Base-by-base conservation (phyloP, 2,888 invertebrate genomes). In the Parthenolecanium corni region DNA sequence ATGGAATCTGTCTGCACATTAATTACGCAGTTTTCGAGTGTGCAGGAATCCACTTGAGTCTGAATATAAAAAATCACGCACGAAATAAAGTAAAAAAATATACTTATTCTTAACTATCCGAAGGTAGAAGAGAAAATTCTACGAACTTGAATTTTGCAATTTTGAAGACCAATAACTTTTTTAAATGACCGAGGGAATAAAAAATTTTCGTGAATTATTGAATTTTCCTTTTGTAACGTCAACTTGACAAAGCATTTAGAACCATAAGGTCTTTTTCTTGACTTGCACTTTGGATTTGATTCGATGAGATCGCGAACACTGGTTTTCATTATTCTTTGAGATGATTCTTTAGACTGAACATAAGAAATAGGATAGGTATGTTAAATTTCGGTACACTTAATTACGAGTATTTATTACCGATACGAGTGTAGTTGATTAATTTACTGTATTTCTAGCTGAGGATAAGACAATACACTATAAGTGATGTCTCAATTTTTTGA, bases 161-260 rank as follows among this genome's bases (percentile, higher is more conserved):
- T 62, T 47, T 64, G 56, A 11, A 67, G 63, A 40, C 67, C 67
- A 38, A 64, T 53, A 14, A 65, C 64, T 18, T 75, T 69, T 68
- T 82, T 82, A 46, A 85, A 75, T 18, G 78, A 73, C 42, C 72
- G 75, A 0, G 85, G 84, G 69, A 86, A 84, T 3, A 84, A 74
- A 68, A 80, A 85, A 71, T 86, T 88, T 63, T 78, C 75, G 0
- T 87, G 83, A 38, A 58, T 58, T 6, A 58, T 11, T 12, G 44
- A n/a, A 25, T 46, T 46, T 6, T 38, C 49, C 4, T 14, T 21
- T 21, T 47, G 47, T 31, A 49, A n/a, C 3, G 21, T 4, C 23
- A 58, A n/a, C n/a, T 49, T 58, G 1, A 58, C 5, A 23, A 58
- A 66, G 56, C 67, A 68, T 31, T 56, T 49, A 51, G 44, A 49